Base-by-base conservation (phyloP, 64 coral and sea anemone species). In the Montipora sp. region DNA sequence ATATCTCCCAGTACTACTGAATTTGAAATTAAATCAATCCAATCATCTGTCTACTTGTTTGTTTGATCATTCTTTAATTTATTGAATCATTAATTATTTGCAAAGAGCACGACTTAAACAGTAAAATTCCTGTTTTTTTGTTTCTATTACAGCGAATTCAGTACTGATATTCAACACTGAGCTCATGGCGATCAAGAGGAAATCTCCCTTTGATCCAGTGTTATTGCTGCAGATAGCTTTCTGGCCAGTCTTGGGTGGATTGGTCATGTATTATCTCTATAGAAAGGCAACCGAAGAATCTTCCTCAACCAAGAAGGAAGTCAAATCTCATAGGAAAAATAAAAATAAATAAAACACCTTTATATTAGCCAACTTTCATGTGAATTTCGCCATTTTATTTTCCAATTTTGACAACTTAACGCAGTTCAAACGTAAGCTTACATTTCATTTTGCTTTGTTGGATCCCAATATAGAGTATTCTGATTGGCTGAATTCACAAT, bases 141-240 rank as follows among this genome's bases (percentile, higher is more conserved):
- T 13, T 70, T 14, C 15, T 36, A 36, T 36, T 22, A 75, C 83
- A 93, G 91, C 91, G 8, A 75, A 93, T 8, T 87, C 91, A 8
- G 84, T 83, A 4, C 83, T 93, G 18, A 87, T 87, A 51, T 93
- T 93, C 61, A 93, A 83, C 47, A 93, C 91, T 6, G 91, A 93
- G 58, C 58, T 87, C 2, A 88, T 93, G 47, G 18, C 79, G 0
- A 93, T 93, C 4, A 85, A 73, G 20, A 77, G 47, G 45, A 93
- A 87, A 20, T 85, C 83, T 46, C 77, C 78, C 2, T 85, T 93
- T n/a, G 91, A 93, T 59, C 59, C 85, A 59, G 59, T 59, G 72
- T 21, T 76, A 63, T 22, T 87, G 36, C 51, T 85, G 5, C 91
- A 93, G 59, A 68, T 93, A 80, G 80, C 65, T 5, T 70, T 77